Base-by-base conservation (phyloP, 1,140 invertebrate species). In the Pinna nobilis region DNA sequence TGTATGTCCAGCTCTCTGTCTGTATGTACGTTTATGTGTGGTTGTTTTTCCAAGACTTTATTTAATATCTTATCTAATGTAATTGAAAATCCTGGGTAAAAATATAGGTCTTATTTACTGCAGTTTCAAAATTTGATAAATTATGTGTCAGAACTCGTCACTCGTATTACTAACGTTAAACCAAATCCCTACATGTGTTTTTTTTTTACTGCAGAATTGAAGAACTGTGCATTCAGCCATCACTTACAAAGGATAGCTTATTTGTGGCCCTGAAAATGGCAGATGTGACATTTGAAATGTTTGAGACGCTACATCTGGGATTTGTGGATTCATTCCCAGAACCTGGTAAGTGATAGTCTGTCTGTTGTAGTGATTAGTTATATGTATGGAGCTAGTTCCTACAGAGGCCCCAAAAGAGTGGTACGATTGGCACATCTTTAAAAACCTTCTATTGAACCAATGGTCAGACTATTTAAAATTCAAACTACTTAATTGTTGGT, bases 171-270 rank as follows among this genome's bases (percentile, higher is more conserved):
- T 32, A 59, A 32, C 20, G 33, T 32, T 66, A 50, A 50, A 64
- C n/a, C 30, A 50, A 39, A 39, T 4, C 23, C 15, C 53, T 44
- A 20, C 28, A 59, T 7, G 13, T 9, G 23, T 35, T 20, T 18
- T 49, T 28, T 53, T 41, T 25, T 61, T 47, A 18, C 69, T 78
- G n/a, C 61, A 83, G 80, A 41, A 32, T 88, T 44, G 78, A 81
- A 50, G 79, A 82, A 47, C 20, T 88, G 9, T 66, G 47, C 51
- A 59, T 88, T 6, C 85, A 87, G 51, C 84, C 85, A 20, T 84
- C 84, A 37, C 59, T 86, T 25, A 83, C 82, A 9, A 82, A 79
- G 50, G 85, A 88, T 55, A 87, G 80, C 57, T 61, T 88, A 0
- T 87, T 88, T 72, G 63, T 79, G 44, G 78, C 87, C 28, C 53